Evolutionary conservation across 2,888 invertebrate species (phyloP), one percentile per base, ranked within the genome.

Genomic region (Cylindroiulus punctatus): DNA sequence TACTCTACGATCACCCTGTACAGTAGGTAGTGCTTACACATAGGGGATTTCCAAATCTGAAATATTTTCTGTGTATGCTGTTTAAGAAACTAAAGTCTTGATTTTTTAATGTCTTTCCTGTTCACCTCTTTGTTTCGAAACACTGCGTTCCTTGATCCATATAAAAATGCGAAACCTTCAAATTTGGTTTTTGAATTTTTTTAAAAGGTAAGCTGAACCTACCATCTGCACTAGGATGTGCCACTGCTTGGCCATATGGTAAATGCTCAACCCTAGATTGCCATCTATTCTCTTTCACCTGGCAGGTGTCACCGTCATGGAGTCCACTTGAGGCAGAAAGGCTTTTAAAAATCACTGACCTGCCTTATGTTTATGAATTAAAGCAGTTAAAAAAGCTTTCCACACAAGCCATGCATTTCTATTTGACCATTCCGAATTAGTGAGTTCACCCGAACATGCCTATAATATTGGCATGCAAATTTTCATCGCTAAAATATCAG

Each of bases 331-430:
- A 30, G 76, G 76, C 76, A 30, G 30, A 44, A 76, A 76, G 76
- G 76, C 76, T 76, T 76, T 76, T 12, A 76, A 30, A 76, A 76
- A 76, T 76, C 30, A 76, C 76, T 76, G 76, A 76, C 76, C 30
- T 30, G 30, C 76, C 76, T 76, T 76, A 76, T 76, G 76, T 76
- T 76, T 76, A 76, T 76, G 76, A 76, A 76, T 76, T 30, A 76
- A 30, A 30, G 26, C 76, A 30, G n/a, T 76, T 30, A 14, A 76
- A 76, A 76, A 8, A 76, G 26, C 26, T 30, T 30, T 76, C 30
- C 30, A 30, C 26, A 30, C 65, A 76, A 26, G 26, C 12, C 26
- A 14, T 14, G 76, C 30, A 30, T 14, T 12, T 76, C 30, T 30
- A 26, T 76, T 76, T 76, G 76, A 30, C 30, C 12, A 30, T 30